Base-by-base conservation (phyloP, 1,140 invertebrate genomes). In the Hypothenemus hampei region DNA sequence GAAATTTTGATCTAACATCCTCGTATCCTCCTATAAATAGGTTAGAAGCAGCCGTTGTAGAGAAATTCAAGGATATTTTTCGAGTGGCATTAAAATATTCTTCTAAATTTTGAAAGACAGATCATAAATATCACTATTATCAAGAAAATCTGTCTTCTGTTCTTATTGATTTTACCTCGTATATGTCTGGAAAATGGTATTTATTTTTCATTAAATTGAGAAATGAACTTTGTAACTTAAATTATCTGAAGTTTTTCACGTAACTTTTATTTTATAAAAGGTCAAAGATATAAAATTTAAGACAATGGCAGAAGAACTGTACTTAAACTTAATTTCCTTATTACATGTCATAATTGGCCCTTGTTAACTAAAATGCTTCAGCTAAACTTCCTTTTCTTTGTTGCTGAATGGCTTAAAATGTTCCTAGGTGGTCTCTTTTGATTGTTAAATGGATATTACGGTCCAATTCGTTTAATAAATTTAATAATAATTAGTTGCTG, bases 311-410 rank as follows among this genome's bases (percentile, higher is more conserved):
- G n/a, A 29, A 29, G 20, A 11, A 8, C 8, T 22, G 21, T 41
- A 41, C 39, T 41, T 41, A 41, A 41, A 11, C 3, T 22, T 41
- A 41, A 41, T 41, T 41, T 41, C 39, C 39, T 41, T 41, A 41
- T 41, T 41, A 41, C 21, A 21, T 41, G 16, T 41, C 22, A 41
- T 41, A 41, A 41, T 41, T 41, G 39, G 39, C 39, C 13, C 39
- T 19, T n/a, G 16, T 41, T 41, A 41, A 41, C 4, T 22, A 41
- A 41, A 41, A 41, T 41, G 39, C 20, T 41, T 19, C 4, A 41
- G 39, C 22, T 21, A 41, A 41, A 41, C 39, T 41, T 41, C 39
- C 39, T 41, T 41, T 19, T 21, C 20, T 41, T 41, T 41, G 39
- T 41, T 41, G 19, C 15, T 2, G n/a, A 22, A 21, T n/a, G 39